phyloP scores from a whole-genome alignment of 2,113 vertebrate genomes.

The Echinops telfairi region DNA sequence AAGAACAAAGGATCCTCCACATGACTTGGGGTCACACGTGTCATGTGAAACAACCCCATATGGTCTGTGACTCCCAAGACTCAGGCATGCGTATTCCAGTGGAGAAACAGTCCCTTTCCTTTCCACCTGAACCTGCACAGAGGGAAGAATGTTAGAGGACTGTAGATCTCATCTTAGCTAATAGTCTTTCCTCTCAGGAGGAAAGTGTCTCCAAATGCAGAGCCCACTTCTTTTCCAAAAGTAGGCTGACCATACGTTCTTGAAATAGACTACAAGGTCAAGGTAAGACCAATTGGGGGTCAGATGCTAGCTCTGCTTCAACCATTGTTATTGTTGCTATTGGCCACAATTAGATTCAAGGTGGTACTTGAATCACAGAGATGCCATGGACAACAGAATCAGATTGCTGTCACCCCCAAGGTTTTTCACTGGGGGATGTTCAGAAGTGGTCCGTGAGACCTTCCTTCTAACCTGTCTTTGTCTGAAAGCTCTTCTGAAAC shows the following conservation, averaged over 20 bases:
- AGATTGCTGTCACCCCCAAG: neutral
- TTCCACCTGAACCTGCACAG: constrained; percentile 7
- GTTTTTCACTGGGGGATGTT: neutral
- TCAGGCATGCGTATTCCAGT: neutral
- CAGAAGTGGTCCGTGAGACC: neutral
- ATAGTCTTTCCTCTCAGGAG: neutral
- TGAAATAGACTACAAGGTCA: neutral
- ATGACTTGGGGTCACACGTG: neutral
- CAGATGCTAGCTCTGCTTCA: neutral
- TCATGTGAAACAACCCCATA: neutral
- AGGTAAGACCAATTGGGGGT: neutral
- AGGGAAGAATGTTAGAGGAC: neutral
- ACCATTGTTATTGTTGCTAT: neutral
- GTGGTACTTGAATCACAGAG: neutral
- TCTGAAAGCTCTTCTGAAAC: neutral
- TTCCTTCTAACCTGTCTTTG: neutral
- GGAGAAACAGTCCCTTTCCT: neutral
- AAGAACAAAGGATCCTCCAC: constrained; percentile 53
- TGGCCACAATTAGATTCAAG: neutral
- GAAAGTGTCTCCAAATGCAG: neutral
- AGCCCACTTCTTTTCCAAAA: neutral
- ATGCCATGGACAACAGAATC: neutral
- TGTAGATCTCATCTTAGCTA: neutral
- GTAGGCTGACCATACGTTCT: neutral
- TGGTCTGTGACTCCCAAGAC: neutral